Conservation (phyloP, 2,797 vertebrate genomes). For the Argya squamiceps region DNA sequence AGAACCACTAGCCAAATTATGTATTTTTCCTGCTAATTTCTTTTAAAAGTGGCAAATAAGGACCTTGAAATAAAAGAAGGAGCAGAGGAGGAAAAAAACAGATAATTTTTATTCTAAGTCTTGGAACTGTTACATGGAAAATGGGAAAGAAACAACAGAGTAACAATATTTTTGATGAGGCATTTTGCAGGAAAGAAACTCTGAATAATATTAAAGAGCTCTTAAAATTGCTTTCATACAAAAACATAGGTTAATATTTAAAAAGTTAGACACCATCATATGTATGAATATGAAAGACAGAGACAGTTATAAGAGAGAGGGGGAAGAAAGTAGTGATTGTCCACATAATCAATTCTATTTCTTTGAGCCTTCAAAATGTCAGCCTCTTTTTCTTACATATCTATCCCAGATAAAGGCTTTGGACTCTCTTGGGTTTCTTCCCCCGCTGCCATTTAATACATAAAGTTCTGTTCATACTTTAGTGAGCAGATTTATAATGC, state of each 20-base stretch:
- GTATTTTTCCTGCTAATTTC: constrained; percentile 2
- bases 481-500: neutral
- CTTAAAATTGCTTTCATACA: neutral
- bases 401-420: constrained; percentile 6
- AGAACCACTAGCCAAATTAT: neutral
- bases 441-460: neutral
- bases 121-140: neutral
- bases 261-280: neutral
- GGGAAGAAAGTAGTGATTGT: neutral
- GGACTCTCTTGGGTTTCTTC: neutral
- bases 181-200: neutral
- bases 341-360: neutral
- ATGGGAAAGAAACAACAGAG: neutral
- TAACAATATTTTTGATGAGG: neutral
- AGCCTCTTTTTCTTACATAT: neutral
- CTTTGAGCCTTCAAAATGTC: constrained; percentile 16
- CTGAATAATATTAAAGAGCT: neutral
- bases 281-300: neutral
- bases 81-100: neutral
- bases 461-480: neutral
- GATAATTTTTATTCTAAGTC: neutral
- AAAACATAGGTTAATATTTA: neutral
- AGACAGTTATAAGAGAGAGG: neutral
- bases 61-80: neutral
- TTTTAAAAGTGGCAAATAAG: neutral